Percentiles rank a stretch among this genome's conserved stretches.
Conservation (phyloP, 2,113 vertebrate species). For the Macaca nemestrina region DNA sequence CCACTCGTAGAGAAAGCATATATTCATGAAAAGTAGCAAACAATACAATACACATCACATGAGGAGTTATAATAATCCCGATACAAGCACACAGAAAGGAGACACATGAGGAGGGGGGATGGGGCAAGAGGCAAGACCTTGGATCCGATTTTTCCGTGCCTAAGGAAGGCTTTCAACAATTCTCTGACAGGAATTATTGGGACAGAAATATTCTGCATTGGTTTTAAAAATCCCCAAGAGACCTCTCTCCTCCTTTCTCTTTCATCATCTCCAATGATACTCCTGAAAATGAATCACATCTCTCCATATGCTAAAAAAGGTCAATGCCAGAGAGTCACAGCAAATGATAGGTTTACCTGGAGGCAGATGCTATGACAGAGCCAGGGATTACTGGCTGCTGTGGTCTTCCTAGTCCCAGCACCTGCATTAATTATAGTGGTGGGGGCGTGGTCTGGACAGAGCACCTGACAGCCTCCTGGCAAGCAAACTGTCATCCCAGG, state of each 20-base stretch:
- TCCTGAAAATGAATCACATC: neutral
- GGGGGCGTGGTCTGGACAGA: fast-evolving
- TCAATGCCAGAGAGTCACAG: neutral
- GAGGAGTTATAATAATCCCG: neutral
- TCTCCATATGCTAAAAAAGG: neutral
- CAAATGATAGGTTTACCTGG: neutral
- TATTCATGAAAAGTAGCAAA: neutral
- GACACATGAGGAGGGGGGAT: neutral
- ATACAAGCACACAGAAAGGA: neutral
- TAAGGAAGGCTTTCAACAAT: neutral
- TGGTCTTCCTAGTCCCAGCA: no score
- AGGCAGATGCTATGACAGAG: fast-evolving
- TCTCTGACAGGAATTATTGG: neutral
- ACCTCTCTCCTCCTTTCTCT: neutral
- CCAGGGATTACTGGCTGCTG: fast-evolving
- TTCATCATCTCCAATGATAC: neutral
- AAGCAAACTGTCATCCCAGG: fast-evolving
- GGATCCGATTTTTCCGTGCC: neutral
- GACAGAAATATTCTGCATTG: neutral
- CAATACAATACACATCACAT: neutral
- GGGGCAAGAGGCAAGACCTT: fast-evolving
- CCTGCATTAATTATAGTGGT: fast-evolving
- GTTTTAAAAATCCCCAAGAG: neutral
- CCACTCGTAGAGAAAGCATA: neutral
- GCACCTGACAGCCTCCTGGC: fast-evolving